Conservation (phyloP, 1,140 invertebrate genomes). For the Procambarus clarkii region DNA sequence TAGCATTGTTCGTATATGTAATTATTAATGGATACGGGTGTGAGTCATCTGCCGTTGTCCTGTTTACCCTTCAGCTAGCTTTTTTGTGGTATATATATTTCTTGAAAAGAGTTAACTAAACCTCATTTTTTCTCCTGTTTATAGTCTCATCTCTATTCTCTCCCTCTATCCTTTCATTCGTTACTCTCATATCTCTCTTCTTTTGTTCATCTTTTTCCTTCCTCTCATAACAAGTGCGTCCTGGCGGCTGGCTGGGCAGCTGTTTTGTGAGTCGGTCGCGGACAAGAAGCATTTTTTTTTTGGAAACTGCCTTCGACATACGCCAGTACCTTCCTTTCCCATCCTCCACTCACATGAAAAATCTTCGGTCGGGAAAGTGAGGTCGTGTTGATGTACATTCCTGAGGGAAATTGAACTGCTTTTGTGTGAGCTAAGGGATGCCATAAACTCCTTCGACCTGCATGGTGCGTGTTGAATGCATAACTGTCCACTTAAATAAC, state of each 20-base stretch:
- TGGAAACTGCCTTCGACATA: background rate
- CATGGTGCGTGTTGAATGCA: conserved; percentile 64
- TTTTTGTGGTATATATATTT: too few species aligned
- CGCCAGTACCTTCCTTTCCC: too few species aligned
- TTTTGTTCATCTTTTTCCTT: conserved; percentile 10
- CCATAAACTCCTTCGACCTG: conserved; percentile 44
- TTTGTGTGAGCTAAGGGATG: conserved; percentile 61
- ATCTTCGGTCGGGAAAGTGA: too few species aligned
- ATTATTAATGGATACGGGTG: too few species aligned
- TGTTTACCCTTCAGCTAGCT: too few species aligned
- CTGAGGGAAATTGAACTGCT: conserved; percentile 65
- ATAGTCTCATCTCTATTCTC: background rate
- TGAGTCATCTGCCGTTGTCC: too few species aligned
- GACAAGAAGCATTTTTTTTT: conserved; percentile 24
- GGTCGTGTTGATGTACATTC: conserved; percentile 42
- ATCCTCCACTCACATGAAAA: too few species aligned
- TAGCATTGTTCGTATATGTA: too few species aligned
- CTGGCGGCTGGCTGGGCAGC: conserved; percentile 8
- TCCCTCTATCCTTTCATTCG: background rate
- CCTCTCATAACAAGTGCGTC: conserved; percentile 26
- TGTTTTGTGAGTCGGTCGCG: conserved; percentile 44
- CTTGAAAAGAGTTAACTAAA: too few species aligned
- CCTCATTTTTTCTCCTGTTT: too few species aligned
- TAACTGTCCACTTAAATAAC: conserved; percentile 64
- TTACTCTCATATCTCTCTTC: background rate